phyloP scores from a whole-genome alignment of 2,888 invertebrate genomes.

The Scaptodrosophila latifasciaeformis region DNA sequence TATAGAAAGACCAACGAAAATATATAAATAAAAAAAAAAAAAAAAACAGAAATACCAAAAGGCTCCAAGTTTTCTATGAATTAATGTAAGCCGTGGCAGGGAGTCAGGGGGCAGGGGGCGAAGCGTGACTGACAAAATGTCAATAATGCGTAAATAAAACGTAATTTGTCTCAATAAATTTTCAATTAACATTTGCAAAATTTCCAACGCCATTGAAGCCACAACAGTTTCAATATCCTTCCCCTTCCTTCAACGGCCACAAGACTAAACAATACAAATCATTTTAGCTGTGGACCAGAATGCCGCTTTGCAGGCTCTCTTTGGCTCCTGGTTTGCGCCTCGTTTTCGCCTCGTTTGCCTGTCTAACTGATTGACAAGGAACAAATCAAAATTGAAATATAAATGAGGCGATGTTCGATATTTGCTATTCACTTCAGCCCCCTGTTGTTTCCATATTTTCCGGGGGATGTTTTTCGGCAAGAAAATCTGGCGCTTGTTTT shows the following conservation, averaged over 20 bases:
- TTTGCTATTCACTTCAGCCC: too few relatives aligned
- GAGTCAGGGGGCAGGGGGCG: conserved; percentile 4
- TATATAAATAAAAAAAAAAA: too few relatives aligned
- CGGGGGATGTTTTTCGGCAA: too few relatives aligned
- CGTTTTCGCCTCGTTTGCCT: conserved; percentile 34
- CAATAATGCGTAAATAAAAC: conserved; percentile 48
- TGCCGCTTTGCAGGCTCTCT: too few relatives aligned
- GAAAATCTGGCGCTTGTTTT: too few relatives aligned
- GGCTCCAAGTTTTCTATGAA: conserved; percentile 19
- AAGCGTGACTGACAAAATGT: conserved; percentile 1
- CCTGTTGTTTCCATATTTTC: too few relatives aligned
- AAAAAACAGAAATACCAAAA: conserved; percentile 15
- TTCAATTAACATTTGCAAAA: conserved; percentile 57
- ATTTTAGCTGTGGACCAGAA: too few relatives aligned
- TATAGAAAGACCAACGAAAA: too few relatives aligned
- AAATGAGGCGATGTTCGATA: conserved; percentile 40
- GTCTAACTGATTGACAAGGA: conserved; percentile 60
- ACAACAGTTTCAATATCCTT: conserved; percentile 13
- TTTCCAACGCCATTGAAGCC: conserved; percentile 29
- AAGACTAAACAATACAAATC: conserved; percentile 4
- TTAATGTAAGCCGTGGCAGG: conserved; percentile 23
- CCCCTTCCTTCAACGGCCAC: conserved; percentile 16
- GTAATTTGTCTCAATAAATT: conserved; percentile 66
- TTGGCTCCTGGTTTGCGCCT: conserved; percentile 24
- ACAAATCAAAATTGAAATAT: conserved; percentile 66